Percentiles rank a stretch among this genome's conserved stretches.
Evolutionary conservation across 2,113 vertebrate species (phyloP).

Genomic region (Gulo gulo): DNA sequence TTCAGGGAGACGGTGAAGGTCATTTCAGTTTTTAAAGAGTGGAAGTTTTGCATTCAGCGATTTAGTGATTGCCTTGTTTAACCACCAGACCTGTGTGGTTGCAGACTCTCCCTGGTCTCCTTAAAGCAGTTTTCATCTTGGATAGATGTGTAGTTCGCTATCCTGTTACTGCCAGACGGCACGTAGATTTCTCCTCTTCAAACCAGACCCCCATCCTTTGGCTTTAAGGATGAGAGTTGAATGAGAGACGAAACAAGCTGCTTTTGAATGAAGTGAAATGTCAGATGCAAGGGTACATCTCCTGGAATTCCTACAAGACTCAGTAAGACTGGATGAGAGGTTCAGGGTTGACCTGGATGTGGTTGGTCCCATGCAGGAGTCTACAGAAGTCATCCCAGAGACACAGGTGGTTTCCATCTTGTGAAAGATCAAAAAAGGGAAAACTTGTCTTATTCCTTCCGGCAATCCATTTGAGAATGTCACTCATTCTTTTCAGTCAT

Average conservation of each 20-base stretch:
- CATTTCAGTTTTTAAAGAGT: background rate
- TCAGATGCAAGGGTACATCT: background rate
- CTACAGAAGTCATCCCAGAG: background rate
- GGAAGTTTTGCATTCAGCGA: background rate
- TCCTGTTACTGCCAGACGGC: background rate
- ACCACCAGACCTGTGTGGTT: background rate
- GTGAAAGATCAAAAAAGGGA: background rate
- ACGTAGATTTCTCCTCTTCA: background rate
- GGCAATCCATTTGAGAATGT: background rate
- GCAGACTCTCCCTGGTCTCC: background rate
- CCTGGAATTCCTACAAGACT: background rate
- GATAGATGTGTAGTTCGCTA: background rate
- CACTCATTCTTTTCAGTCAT: background rate
- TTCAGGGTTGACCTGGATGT: background rate
- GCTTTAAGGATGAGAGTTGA: background rate
- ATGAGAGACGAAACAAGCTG: background rate
- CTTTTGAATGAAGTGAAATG: background rate
- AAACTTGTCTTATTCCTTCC: background rate
- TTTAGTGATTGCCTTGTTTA: background rate
- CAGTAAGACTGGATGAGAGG: background rate
- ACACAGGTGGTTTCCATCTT: background rate
- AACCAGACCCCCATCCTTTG: background rate
- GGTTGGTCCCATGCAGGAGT: accelerated
- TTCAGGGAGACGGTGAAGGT: background rate
- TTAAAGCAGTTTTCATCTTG: background rate